These are phyloP conservation scores for Thyatira batis DNA, from an alignment of 2,888 invertebrate genomes.

Conservation along the genomic window DNA sequence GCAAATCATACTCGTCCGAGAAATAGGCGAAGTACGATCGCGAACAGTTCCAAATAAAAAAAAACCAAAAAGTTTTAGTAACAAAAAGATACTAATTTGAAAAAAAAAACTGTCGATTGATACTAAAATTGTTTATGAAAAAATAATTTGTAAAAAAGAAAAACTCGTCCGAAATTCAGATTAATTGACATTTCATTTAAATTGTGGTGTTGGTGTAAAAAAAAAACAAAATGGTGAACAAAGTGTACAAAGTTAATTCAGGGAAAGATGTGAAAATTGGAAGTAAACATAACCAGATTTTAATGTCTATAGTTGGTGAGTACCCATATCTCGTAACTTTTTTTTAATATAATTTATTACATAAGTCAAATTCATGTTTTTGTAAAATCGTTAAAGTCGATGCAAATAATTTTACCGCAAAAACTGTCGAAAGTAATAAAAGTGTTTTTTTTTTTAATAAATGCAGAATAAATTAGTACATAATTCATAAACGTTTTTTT, in stretches of 20 bases:
- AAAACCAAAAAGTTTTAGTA: too few relatives aligned
- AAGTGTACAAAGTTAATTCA: constrained; percentile 60
- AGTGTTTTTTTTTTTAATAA: too few relatives aligned
- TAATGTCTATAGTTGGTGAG: constrained; percentile 75
- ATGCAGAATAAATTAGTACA: too few relatives aligned
- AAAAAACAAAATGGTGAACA: constrained; percentile 61
- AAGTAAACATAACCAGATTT: constrained; percentile 69
- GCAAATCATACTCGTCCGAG: neutral
- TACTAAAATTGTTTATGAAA: too few relatives aligned
- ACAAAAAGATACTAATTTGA: too few relatives aligned
- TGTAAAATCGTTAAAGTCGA: too few relatives aligned
- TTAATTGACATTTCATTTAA: neutral
- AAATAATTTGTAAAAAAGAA: too few relatives aligned
- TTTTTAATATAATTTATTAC: neutral
- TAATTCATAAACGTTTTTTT: too few relatives aligned
- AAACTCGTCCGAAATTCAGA: neutral
- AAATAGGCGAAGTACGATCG: neutral
- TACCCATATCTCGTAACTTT: constrained; percentile 12
- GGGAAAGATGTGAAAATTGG: constrained; percentile 40
- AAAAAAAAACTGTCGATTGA: too few relatives aligned
- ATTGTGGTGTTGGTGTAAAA: neutral
- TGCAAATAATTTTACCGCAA: too few relatives aligned
- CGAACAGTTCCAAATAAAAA: neutral
- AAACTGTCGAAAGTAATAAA: too few relatives aligned
- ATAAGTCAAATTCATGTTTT: too few relatives aligned